Evolutionary conservation across 2,888 invertebrate genomes (phyloP).

Genomic region (Ichneumoninae sp.): DNA sequence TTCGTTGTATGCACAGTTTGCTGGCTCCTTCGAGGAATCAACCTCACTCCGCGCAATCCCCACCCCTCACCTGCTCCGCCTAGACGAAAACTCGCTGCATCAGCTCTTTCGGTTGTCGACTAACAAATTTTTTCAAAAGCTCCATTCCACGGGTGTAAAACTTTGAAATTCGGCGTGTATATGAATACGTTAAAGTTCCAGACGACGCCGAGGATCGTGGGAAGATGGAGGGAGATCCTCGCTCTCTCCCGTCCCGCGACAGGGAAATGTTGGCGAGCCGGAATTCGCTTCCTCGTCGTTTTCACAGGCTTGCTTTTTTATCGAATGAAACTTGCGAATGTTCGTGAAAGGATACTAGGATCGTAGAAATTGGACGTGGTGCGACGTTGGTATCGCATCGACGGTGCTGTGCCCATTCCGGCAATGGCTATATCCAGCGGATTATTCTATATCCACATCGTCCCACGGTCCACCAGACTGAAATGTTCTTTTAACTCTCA

Average conservation of each 20-base stretch:
- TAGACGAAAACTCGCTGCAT: constrained; percentile 51
- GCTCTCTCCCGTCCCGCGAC: not conserved
- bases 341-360: not conserved
- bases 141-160: constrained; percentile 39
- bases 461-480: constrained; percentile 7
- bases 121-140: constrained; percentile 46
- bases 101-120: constrained; percentile 43
- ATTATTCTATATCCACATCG: constrained; percentile 18
- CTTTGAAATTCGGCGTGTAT: constrained; percentile 55
- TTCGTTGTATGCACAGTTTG: constrained; percentile 39
- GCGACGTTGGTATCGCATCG: constrained; percentile 26
- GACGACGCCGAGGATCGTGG: constrained; percentile 26
- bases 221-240: constrained; percentile 1
- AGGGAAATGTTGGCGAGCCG: constrained; percentile 15
- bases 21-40: constrained; percentile 15
- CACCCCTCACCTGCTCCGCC: constrained; percentile 1
- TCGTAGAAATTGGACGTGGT: constrained; percentile 3
- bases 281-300: not conserved
- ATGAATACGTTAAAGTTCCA: constrained; percentile 42
- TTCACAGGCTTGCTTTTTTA: constrained; percentile 5
- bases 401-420: not conserved
- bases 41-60: constrained; percentile 18
- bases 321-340: constrained; percentile 3
- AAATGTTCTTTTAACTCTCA: constrained; percentile 50
- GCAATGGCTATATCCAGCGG: not conserved